Percentiles rank a stretch among this genome's conserved stretches.
Conservation (phyloP, 2,888 invertebrate species). For the Priocnemis perturbator region DNA sequence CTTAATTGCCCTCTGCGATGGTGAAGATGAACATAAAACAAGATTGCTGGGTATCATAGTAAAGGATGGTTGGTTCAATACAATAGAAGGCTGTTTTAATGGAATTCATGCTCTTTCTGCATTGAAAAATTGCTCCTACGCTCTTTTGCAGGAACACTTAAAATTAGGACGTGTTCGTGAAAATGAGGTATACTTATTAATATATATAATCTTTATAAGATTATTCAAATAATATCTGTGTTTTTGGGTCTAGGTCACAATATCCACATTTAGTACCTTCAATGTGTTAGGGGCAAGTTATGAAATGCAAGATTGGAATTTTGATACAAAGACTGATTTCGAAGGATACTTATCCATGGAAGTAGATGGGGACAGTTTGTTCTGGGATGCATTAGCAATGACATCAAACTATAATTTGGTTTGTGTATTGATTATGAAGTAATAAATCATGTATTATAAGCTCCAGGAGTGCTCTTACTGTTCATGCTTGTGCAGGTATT, state of each 20-base stretch:
- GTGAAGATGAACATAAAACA: constrained; percentile 44
- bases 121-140: constrained; percentile 22
- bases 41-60: constrained; percentile 48
- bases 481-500: constrained; percentile 41
- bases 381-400: constrained; percentile 46
- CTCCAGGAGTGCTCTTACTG: constrained; percentile 1
- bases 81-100: constrained; percentile 42
- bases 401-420: constrained; percentile 52
- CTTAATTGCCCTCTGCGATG: constrained; percentile 58
- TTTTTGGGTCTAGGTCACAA: constrained; percentile 33
- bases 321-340: constrained; percentile 41
- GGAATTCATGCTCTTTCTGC: constrained; percentile 22
- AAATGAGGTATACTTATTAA: neutral
- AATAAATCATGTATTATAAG: constrained; percentile 6
- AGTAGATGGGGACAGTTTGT: constrained; percentile 45
- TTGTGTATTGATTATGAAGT: constrained; percentile 11
- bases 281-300: constrained; percentile 56
- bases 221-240: neutral
- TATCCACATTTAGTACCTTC: constrained; percentile 44
- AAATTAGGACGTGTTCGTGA: constrained; percentile 19
- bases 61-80: constrained; percentile 47
- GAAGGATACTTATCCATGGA: constrained; percentile 57
- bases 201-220: neutral
- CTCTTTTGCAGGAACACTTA: constrained; percentile 44
- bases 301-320: constrained; percentile 46